These are phyloP conservation scores for Sipha maydis DNA, from an alignment of 2,888 invertebrate species.

Conservation along the genomic window DNA sequence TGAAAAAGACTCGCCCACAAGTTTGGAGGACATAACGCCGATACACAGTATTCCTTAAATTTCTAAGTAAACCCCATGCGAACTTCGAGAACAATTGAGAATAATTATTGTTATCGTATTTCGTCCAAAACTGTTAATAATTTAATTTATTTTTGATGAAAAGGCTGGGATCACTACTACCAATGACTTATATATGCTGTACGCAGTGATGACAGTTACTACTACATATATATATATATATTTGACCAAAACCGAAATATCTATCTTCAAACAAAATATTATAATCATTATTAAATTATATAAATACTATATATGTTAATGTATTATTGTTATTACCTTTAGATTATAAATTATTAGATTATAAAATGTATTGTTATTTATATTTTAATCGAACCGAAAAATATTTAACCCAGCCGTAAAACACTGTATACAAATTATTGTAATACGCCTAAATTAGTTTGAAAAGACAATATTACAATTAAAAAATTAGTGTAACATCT, in stretches of 20 bases:
- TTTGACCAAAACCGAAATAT: conserved; percentile 49
- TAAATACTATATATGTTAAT: conserved; percentile 50
- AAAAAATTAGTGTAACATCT: conserved; percentile 18
- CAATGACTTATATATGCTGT: conserved; percentile 21
- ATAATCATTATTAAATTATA: conserved; percentile 31
- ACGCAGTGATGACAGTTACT: conserved; percentile 44
- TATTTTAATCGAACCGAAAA: conserved; percentile 24
- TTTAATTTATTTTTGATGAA: not conserved
- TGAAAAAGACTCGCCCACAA: conserved; percentile 69
- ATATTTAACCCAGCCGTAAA: conserved; percentile 12
- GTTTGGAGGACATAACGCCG: conserved; percentile 77
- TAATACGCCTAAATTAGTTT: conserved; percentile 14
- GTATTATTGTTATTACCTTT: conserved; percentile 59
- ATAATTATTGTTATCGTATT: too few species aligned
- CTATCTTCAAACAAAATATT: conserved; percentile 34
- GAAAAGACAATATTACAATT: not conserved
- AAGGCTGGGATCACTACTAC: conserved; percentile 19
- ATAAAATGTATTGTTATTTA: conserved; percentile 51
- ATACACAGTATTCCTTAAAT: conserved; percentile 70
- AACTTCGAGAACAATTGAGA: not conserved
- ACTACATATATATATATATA: not conserved
- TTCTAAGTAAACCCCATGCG: not conserved
- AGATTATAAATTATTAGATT: conserved; percentile 52
- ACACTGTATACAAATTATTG: not conserved
- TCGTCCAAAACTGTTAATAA: not conserved